Base-by-base conservation (phyloP, 2,113 vertebrate genomes). In the Connochaetes taurinus region DNA sequence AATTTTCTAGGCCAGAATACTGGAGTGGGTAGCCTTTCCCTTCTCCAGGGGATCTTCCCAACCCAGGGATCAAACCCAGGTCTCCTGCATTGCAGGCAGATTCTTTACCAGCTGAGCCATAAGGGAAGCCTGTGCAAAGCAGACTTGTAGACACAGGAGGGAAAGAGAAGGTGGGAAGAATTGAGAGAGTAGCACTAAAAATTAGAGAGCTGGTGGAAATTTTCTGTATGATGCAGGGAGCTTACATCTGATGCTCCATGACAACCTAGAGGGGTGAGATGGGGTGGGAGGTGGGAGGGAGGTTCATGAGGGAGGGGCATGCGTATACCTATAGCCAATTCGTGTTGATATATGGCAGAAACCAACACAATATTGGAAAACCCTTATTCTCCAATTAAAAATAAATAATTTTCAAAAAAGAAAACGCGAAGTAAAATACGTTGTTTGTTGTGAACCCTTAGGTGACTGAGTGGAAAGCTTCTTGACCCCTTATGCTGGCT, bases 321-420 rank as follows among this genome's bases (percentile, higher is more conserved):
- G 23, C 6, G 0, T 76, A 43, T 25, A 76, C 71, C 40, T 76
- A 4, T 27, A 76, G 23, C 5, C 0, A 0, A 43, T 76, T 76
- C 1, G 0, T 43, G 71, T 76, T 7, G 6, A 27, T 76, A 43
- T 4, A 43, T 43, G 12, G 71, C 71, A 27, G 6, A 76, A 25
- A 43, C 23, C 40, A 76, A 76, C 1, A 0, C 40, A 43, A 7
- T 76, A 76, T 27, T 27, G 40, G 27, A 43, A 27, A 43, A 15
- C 23, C 6, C 21, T 76, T 43, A 27, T 27, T 43, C 40, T 43
- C 40, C 23, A 76, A 43, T 76, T 76, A 76, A 43, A 74, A 76
- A 43, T 74, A 74, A 74, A 14, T 43, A 76, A 76, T 14, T 76
- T 76, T 71, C 12, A 3, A 40, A n/a, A 67, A 67, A 67, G 67